Base-by-base conservation (phyloP, 2,888 invertebrate species). In the Macrophya alboannulata region DNA sequence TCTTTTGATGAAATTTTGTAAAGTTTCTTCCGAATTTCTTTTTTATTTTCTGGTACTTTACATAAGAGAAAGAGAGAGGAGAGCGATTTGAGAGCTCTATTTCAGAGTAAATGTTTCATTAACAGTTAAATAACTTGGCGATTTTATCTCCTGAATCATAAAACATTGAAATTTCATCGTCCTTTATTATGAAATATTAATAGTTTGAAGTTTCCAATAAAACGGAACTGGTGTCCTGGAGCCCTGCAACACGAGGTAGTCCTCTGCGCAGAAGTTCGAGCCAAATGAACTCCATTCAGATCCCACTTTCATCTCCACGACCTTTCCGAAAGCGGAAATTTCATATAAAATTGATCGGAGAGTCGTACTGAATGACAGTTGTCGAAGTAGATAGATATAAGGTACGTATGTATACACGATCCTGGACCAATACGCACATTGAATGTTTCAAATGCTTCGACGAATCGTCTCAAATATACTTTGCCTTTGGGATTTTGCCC, bases 241-340 rank as follows among this genome's bases (percentile, higher is more conserved):
- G 10, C 68, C 68, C n/a, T n/a, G n/a, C 31, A 12, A 15, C 10
- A 43, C 8, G 45, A 45, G n/a, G 17, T 45, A 74, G 12, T 74
- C 45, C 4, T 10, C 21, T 21, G n/a, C 9, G 62, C 9, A 40
- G 71, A 71, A 74, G 45, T 74, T 74, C 5, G 45, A n/a, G 25
- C 45, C 88, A 90, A 91, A 91, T 86, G 90, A 90, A 88, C 89
- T 87, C 88, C 85, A 90, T 91, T 90, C 89, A 90, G 25, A 62
- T 25, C 68, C 68, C 25, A 43, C 72, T 45, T 31, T 45, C 72
- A 74, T 74, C 43, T 74, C 12, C 72, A 15, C 37, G 68, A 17
- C 68, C 8, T 31, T 10, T 21, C 21, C 17, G 45, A 74, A 31
- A 8, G 43, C 45, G 72, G 45, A 74, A 45, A 74, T 74, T 74